A percentile compares a stretch with the other conserved stretches of the same genome.
Conservation (phyloP, 1,140 invertebrate species). For the Dendrolimus kikuchii region DNA sequence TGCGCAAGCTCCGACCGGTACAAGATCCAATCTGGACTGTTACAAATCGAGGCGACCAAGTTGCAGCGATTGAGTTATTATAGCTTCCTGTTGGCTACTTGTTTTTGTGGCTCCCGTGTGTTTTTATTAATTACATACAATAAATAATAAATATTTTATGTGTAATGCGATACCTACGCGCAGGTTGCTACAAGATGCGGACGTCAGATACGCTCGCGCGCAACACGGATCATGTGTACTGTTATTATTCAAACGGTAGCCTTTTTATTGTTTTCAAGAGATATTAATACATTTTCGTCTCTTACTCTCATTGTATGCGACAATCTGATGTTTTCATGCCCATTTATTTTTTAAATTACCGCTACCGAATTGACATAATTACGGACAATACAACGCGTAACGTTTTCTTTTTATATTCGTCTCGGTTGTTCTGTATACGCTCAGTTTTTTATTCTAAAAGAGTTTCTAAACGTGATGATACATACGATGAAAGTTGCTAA, state of each 20-base stretch:
- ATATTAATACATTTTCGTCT: constrained; percentile 29
- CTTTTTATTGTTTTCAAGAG: constrained; percentile 50
- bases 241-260: constrained; percentile 51
- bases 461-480: too few relatives aligned
- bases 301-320: constrained; percentile 11
- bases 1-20: constrained; percentile 14
- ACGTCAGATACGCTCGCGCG: constrained; percentile 36
- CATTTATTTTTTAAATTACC: constrained; percentile 7
- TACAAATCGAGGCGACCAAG: constrained; percentile 54
- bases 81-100: constrained; percentile 69
- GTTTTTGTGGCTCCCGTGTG: constrained; percentile 64
- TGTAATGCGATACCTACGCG: constrained; percentile 55
- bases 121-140: constrained; percentile 67
- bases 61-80: constrained; percentile 68
- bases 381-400: constrained; percentile 3
- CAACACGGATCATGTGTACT: constrained; percentile 27
- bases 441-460: too few relatives aligned
- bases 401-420: neutral
- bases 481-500: too few relatives aligned
- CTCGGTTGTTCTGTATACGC: neutral
- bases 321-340: constrained; percentile 15
- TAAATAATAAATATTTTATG: constrained; percentile 71
- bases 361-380: constrained; percentile 28
- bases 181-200: constrained; percentile 38
- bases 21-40: constrained; percentile 61